Evolutionary conservation across 2,113 vertebrate genomes (phyloP), one percentile per base, ranked within the genome.

Genomic region (Rissa tridactyla): DNA sequence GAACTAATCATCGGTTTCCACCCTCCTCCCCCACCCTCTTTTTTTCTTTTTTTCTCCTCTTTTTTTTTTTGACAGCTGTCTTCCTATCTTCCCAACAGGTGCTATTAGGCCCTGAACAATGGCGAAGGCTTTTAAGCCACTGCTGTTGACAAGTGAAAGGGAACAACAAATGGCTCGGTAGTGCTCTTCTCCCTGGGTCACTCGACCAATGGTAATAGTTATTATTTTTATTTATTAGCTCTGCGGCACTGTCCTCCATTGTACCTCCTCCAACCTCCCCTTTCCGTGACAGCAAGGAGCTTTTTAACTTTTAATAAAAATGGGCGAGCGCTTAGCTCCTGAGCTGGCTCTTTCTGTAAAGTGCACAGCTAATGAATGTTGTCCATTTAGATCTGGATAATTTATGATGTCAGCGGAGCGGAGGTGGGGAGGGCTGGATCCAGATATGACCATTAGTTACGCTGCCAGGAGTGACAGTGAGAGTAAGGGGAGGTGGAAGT

Each of bases 251-350:
- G 98, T 98, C 98, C 98, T 98, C 98, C 95, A 70, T 90, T 96
- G 91, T 90, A 66, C 70, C 92, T 91, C 92, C 95, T 76, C 93
- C 86, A 91, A 18, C 72, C 92, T 94, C 87, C 82, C 77, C 44
- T 91, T 92, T 95, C 97, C 94, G 96, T 98, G 98, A 99, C 98
- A 98, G 98, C 95, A 96, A 97, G 96, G 98, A 98, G 97, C 98
- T 98, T 98, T 99, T 99, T 98, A 98, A 99, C 98, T 99, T 99
- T 98, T 98, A 98, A 99, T 98, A 98, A 98, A 98, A 98, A 98
- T 92, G 94, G 97, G 88, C 61, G 95, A 97, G 95, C 54, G 69
- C 86, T 90, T 91, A 88, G 96, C 96, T 97, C 94, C 93, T 92
- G 92, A 77, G 94, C 86, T 87, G 97, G 95, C 92, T 97, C 95